Base-by-base conservation (phyloP, 2,113 vertebrate genomes). In the Haemorhous mexicanus region DNA sequence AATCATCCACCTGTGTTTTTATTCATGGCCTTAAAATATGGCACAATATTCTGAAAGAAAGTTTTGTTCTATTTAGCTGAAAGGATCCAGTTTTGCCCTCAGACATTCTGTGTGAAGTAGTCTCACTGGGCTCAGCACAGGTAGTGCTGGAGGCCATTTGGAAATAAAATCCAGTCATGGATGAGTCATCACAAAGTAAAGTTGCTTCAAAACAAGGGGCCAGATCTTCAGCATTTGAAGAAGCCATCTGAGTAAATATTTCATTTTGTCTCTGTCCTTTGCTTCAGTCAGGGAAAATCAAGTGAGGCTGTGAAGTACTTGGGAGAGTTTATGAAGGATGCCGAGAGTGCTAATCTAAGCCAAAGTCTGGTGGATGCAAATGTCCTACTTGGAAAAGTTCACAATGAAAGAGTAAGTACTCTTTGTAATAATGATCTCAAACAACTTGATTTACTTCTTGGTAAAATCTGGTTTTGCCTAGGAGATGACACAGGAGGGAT, bases 321-420 rank as follows among this genome's bases (percentile, higher is more conserved):
- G 95, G 93, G 91, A 97, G 97, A 96, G 66, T 97, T 98, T 90
- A 80, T 98, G 89, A 91, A 93, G 43, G 72, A 97, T 95, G 96
- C 98, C 67, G 96, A 96, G 85, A 97, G 89, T 0, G 56, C 94
- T 78, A 84, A 95, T 28, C 96, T 97, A 46, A 96, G 32, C 52
- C 94, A 94, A 32, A 97, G 98, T 67, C 37, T 98, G 33, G 94
- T 98, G 83, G 97, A 96, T 96, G 97, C 97, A 13, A 96, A 97
- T 72, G 59, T 96, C 2, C 96, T 98, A 55, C 97, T 98, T 58
- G 98, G 98, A 23, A 98, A 98, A 74, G 96, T 98, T 94, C 97
- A 98, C 87, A 98, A 98, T 67, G 81, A 96, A 93, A 97, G 61
- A 73, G 98, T 98, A 92, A 98, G 98, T 97, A 93, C 30, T 84